These are phyloP conservation scores for Ditula angustiorana DNA, from an alignment of 2,888 invertebrate species.

Conservation along the genomic window DNA sequence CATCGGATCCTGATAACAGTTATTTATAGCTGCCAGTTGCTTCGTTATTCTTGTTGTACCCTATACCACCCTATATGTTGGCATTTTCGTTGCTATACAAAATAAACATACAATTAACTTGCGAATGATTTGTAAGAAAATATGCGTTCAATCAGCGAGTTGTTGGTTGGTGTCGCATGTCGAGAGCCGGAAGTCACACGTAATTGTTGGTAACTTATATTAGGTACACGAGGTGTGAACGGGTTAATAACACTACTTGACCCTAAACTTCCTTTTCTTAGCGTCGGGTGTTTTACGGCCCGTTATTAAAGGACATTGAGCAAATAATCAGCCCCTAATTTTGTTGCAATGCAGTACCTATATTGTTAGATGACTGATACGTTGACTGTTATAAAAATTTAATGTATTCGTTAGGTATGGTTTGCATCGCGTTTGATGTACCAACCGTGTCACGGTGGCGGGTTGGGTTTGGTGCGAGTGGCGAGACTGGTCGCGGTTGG, in stretches of 20 bases:
- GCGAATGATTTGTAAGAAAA: neutral
- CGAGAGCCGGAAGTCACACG: constrained; percentile 66
- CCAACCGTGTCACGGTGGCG: constrained; percentile 60
- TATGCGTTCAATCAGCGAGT: constrained; percentile 40
- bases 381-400: neutral
- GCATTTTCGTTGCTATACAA: neutral
- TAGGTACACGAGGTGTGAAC: constrained; percentile 77
- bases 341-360: neutral
- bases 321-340: constrained; percentile 20
- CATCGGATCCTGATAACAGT: constrained; percentile 67
- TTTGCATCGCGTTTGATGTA: constrained; percentile 5
- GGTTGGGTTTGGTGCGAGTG: constrained; percentile 59
- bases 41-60: constrained; percentile 54
- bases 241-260: constrained; percentile 82
- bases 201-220: constrained; percentile 81
- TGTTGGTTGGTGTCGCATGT: constrained; percentile 52
- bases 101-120: neutral
- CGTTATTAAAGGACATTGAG: constrained; percentile 36
- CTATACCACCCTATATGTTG: constrained; percentile 38
- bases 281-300: constrained; percentile 29
- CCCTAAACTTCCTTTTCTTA: constrained; percentile 67
- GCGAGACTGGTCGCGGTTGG: constrained; percentile 43
- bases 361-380: neutral
- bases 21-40: constrained; percentile 69
- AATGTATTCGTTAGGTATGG: constrained; percentile 1